phyloP scores from a whole-genome alignment of 2,113 vertebrate species.

The Motacilla tschutschensis region DNA sequence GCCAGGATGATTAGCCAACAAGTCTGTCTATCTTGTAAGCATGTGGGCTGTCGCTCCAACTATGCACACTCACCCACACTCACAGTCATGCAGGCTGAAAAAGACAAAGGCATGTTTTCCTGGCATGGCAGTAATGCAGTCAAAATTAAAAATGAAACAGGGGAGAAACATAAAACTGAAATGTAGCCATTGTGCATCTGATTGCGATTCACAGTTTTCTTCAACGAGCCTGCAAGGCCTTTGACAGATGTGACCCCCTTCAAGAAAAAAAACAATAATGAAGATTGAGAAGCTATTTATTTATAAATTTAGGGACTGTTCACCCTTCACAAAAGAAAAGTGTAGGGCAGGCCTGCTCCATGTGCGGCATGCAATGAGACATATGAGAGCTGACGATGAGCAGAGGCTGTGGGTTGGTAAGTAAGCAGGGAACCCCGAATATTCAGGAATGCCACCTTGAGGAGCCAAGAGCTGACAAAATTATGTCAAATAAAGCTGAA shows the following conservation, averaged over 20 bases:
- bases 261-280: neutral
- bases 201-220: neutral
- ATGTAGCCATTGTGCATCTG: neutral
- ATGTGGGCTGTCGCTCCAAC: neutral
- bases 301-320: neutral
- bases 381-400: rapidly evolving
- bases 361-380: neutral
- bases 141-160: conserved; percentile 28
- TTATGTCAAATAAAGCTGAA: neutral
- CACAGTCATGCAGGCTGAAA: conserved; percentile 4
- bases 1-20: neutral
- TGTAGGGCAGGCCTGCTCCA: rapidly evolving
- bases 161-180: neutral
- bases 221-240: neutral
- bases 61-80: conserved; percentile 4
- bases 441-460: neutral
- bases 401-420: neutral
- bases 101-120: conserved; percentile 12
- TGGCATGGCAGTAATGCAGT: conserved; percentile 11
- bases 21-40: neutral
- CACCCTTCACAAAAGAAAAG: neutral
- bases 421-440: neutral
- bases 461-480: neutral
- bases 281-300: neutral
- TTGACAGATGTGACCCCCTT: neutral